phyloP scores from a whole-genome alignment of 2,113 vertebrate species.

The Caranx ignobilis region DNA sequence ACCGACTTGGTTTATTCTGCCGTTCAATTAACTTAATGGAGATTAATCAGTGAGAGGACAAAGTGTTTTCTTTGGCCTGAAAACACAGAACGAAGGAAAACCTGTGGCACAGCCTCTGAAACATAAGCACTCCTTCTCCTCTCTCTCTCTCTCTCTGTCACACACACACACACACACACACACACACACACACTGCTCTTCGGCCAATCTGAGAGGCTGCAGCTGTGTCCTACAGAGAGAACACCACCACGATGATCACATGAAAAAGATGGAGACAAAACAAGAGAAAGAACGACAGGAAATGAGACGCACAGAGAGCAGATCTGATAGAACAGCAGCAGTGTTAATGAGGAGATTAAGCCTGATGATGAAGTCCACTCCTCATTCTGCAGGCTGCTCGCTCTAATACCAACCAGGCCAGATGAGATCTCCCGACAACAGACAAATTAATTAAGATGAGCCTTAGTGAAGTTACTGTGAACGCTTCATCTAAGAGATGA shows the following conservation, averaged over 20 bases:
- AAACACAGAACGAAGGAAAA: neutral
- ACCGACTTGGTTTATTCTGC: neutral
- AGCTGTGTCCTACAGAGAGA: slow-evolving; percentile 40
- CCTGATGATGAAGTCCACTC: slow-evolving; percentile 38
- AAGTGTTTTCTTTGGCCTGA: neutral
- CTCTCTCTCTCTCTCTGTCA: no score
- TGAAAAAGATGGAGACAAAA: slow-evolving; percentile 47
- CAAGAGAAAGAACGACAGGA: slow-evolving; percentile 31
- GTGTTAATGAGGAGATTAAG: slow-evolving; percentile 68
- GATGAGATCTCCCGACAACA: slow-evolving; percentile 57
- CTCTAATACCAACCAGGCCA: slow-evolving; percentile 38
- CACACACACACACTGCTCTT: neutral
- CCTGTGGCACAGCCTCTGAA: neutral
- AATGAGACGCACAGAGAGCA: slow-evolving; percentile 39
- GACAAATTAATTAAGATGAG: slow-evolving; percentile 50
- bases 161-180: neutral
- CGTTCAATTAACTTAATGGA: neutral
- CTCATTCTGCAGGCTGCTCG: slow-evolving; percentile 29
- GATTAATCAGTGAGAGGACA: neutral
- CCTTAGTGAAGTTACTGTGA: slow-evolving; percentile 19
- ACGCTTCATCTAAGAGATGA: slow-evolving; percentile 37
- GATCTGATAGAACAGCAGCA: slow-evolving; percentile 46
- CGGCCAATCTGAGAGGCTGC: slow-evolving; percentile 38
- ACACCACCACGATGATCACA: slow-evolving; percentile 29
- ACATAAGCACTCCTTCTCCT: neutral